Percentiles rank a stretch among this genome's conserved stretches.
Conservation (phyloP, 1,140 invertebrate species). For the Drosophila leontia region DNA sequence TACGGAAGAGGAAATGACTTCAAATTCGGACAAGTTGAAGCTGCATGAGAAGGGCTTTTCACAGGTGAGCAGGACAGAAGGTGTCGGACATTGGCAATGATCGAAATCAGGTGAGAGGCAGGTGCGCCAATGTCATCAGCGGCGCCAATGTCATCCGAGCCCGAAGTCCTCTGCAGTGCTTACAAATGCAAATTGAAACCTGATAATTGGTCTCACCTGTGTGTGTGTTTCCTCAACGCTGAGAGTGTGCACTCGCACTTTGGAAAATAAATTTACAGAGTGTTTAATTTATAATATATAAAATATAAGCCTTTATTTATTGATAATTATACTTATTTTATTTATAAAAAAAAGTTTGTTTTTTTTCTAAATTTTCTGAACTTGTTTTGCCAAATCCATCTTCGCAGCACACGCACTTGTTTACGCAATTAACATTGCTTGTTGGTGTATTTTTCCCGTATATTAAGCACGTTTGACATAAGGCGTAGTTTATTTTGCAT, state of each 20-base stretch:
- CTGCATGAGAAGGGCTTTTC: not conserved
- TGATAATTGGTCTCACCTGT: constrained; percentile 65
- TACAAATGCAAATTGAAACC: constrained; percentile 76
- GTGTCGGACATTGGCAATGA: constrained; percentile 52
- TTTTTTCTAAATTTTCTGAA: not conserved
- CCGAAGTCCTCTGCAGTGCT: constrained; percentile 57
- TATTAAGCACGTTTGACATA: constrained; percentile 4
- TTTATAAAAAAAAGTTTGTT: not conserved
- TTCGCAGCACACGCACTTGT: not conserved
- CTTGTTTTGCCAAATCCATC: not conserved
- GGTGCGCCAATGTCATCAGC: constrained; percentile 24
- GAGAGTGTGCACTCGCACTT: not conserved
- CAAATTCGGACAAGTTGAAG: constrained; percentile 31
- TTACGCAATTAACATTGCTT: not conserved
- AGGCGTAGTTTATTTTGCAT: constrained; percentile 2
- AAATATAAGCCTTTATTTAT: not conserved
- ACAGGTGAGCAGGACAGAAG: not conserved
- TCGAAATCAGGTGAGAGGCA: constrained; percentile 25
- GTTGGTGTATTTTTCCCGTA: not conserved
- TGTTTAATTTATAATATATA: too few relatives aligned
- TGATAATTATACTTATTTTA: not conserved
- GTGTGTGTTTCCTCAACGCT: not conserved
- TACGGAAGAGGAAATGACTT: constrained; percentile 56
- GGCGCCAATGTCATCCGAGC: constrained; percentile 11
- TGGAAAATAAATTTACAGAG: not conserved